Percentiles rank a stretch among this genome's conserved stretches.
Conservation (phyloP, 2,888 invertebrate species). For the Coremacera marginata region DNA sequence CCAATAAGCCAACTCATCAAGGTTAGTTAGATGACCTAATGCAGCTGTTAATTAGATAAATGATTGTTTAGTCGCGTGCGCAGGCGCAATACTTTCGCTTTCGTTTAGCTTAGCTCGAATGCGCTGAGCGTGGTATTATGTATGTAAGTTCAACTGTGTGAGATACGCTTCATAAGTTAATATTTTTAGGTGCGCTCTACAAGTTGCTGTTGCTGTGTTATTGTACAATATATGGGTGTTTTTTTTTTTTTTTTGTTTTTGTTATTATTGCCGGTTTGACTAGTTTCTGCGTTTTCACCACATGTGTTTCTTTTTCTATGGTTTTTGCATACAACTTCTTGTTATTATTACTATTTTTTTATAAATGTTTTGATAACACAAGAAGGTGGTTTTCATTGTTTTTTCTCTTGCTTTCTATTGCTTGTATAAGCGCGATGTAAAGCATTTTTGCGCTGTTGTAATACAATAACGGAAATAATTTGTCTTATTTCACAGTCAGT, state of each 20-base stretch:
- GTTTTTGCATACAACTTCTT: constrained; percentile 20
- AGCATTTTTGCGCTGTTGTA: not conserved
- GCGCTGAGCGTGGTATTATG: not conserved
- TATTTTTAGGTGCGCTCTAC: not conserved
- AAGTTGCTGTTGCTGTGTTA: not conserved
- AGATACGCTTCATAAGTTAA: not conserved
- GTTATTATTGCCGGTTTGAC: not conserved
- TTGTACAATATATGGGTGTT: not conserved
- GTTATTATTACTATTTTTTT: not conserved
- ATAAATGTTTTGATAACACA: too few species aligned
- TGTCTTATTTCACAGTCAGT: too few species aligned
- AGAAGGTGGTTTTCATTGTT: too few species aligned
- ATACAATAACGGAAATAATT: too few species aligned
- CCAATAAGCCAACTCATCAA: not conserved
- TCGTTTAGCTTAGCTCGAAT: not conserved
- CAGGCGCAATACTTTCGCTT: constrained; percentile 33
- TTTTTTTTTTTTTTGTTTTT: not conserved
- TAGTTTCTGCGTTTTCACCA: constrained; percentile 21
- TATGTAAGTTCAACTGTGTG: not conserved
- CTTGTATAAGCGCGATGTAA: constrained; percentile 1
- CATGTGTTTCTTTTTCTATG: not conserved
- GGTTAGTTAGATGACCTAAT: constrained; percentile 12
- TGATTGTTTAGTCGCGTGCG: constrained; percentile 7
- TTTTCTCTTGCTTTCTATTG: too few species aligned
- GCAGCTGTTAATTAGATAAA: not conserved